Evolutionary conservation across 2,888 invertebrate species (phyloP), one percentile per base, ranked within the genome.

Genomic region (Troilus luridus): DNA sequence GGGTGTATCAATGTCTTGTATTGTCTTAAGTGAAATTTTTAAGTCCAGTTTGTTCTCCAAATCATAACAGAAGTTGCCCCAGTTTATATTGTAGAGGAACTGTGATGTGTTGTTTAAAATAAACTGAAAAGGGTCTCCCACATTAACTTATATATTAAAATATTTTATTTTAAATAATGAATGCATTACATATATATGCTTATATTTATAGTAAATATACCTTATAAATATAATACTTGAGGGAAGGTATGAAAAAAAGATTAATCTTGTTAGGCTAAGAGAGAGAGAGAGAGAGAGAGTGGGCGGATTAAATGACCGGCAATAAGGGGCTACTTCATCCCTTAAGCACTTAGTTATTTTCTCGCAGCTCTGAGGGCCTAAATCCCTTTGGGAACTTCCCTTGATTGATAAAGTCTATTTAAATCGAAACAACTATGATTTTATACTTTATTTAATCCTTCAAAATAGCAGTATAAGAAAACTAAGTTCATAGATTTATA

Each of bases 281-380:
- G n/a, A n/a, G n/a, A n/a, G n/a, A n/a, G n/a, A n/a, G n/a, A n/a
- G 72, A 41, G 72, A 17, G 41, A 77, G 72, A 77, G 72, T 41
- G 72, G 72, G 8, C 7, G 72, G 72, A 77, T 77, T 77, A 77
- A 77, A 77, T 77, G 72, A 77, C 72, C 72, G 72, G 72, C 72
- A 77, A 77, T 77, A 77, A 77, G 72, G 67, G 72, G 72, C 72
- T 41, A 77, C 72, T 77, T 77, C 72, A 77, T 77, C 72, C 72
- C 72, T 19, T 77, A 77, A 77, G 72, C 3, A 17, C 21, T 41
- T 19, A 27, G 27, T 41, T 77, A 77, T 41, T 77, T 77, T 41
- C 72, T 41, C 72, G 17, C 27, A 5, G 27, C 72, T 8, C 27
- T 8, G 27, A 59, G 17, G 41, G 72, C 19, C 17, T 41, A 77